Percentiles rank a stretch among this genome's conserved stretches.
Evolutionary conservation across 2,113 vertebrate genomes (phyloP).

Genomic region (Carollia perspicillata): DNA sequence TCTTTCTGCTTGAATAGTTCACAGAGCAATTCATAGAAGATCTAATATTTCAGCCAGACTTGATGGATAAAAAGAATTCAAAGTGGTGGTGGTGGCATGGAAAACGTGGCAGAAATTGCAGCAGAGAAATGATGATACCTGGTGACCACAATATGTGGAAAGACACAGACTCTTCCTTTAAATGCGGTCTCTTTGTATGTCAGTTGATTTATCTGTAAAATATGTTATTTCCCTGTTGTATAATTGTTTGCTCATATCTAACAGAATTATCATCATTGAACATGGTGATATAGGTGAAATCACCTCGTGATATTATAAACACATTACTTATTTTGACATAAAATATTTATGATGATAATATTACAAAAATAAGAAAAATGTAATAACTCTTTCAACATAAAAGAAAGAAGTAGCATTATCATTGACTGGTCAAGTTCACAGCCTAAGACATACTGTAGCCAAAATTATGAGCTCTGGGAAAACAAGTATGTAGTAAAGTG

Average conservation of each 20-base stretch:
- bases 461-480: background rate
- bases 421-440: background rate
- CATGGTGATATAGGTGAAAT: background rate
- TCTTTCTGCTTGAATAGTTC: conserved; percentile 31
- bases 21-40: background rate
- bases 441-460: background rate
- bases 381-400: background rate
- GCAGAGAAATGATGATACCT: background rate
- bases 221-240: background rate
- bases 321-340: background rate
- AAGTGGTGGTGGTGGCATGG: background rate
- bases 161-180: background rate
- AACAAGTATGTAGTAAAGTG: background rate
- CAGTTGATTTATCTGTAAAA: background rate
- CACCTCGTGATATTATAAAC: background rate
- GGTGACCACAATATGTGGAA: background rate
- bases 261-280: background rate
- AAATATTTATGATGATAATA: background rate
- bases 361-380: background rate
- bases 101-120: conserved; percentile 12
- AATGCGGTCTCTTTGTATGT: background rate
- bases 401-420: background rate
- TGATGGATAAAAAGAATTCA: conserved; percentile 37
- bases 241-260: background rate
- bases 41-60: conserved; percentile 18